Base-by-base conservation (phyloP, 2,888 invertebrate species). In the Apodemia duryi region DNA sequence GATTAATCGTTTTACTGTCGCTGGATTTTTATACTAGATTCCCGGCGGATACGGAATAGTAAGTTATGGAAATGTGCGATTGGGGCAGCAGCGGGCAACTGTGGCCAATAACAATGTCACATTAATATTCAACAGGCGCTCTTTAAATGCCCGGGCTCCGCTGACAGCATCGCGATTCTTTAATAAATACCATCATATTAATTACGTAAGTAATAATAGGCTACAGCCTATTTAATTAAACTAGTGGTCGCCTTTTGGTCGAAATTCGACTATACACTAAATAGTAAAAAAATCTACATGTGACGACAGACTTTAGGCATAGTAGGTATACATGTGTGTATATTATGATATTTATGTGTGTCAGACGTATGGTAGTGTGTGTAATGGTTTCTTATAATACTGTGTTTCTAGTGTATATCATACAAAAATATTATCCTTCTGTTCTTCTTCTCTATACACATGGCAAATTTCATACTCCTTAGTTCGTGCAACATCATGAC, bases 41-140 rank as follows among this genome's bases (percentile, higher is more conserved):
- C 88, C 86, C 88, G 84, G 82, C 83, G 88, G 88, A 88, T 88
- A 82, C 85, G 83, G 91, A 88, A 91, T 91, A 91, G 89, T 91
- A 91, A 91, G 88, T 91, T 91, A 91, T 91, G 91, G 89, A 87
- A 91, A 91, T 91, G 86, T 82, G 86, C 89, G 90, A 87, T 88
- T 89, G 89, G 90, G 91, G 88, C 88, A 89, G 86, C 85, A 84
- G 83, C 88, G 88, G 89, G 83, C 86, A 85, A 88, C 88, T 86
- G 87, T 84, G 86, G 85, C 89, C 91, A 90, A 90, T 90, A 91
- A 91, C 91, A 91, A 91, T 90, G 90, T 88, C 85, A 84, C 88
- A 91, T 91, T 91, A 91, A 91, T 91, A 91, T 91, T 91, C 91
- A 91, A 86, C 89, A 84, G 86, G 75, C 87, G 86, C 82, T 88